phyloP scores from a whole-genome alignment of 2,888 invertebrate genomes.

The Brachyptera putata region DNA sequence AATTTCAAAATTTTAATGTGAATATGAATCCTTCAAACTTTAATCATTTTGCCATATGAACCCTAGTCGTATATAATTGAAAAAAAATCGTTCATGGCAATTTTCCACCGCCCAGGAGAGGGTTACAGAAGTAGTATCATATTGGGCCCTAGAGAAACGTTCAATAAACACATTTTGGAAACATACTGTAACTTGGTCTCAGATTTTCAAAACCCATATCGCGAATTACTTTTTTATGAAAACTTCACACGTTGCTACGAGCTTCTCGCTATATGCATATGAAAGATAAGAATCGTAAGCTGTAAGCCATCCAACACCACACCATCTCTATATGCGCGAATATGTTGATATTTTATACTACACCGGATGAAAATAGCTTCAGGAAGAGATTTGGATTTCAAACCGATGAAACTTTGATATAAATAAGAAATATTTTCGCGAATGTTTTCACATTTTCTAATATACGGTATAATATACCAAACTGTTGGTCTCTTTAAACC shows the following conservation, averaged over 20 bases:
- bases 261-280: background rate
- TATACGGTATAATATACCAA: too few relatives aligned
- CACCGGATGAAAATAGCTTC: conserved; percentile 6
- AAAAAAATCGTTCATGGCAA: too few relatives aligned
- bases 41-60: too few relatives aligned
- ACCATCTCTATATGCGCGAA: background rate
- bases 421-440: conserved; percentile 7
- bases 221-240: conserved; percentile 11
- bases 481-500: background rate
- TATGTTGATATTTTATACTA: conserved; percentile 2
- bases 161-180: background rate
- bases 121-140: too few relatives aligned
- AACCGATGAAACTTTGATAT: conserved; percentile 14
- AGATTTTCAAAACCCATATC: conserved; percentile 15
- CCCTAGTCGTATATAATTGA: too few relatives aligned
- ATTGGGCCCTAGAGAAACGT: too few relatives aligned
- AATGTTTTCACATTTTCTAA: conserved; percentile 14
- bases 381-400: conserved; percentile 9
- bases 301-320: too few relatives aligned
- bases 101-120: too few relatives aligned
- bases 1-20: too few relatives aligned
- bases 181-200: background rate
- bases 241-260: conserved; percentile 6
- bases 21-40: too few relatives aligned
- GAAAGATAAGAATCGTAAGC: conserved; percentile 10